A percentile compares a stretch with the other conserved stretches of the same genome.
These are phyloP conservation scores for Coptodon bakossiorum DNA, from an alignment of 2,113 vertebrate genomes.

Conservation along the genomic window DNA sequence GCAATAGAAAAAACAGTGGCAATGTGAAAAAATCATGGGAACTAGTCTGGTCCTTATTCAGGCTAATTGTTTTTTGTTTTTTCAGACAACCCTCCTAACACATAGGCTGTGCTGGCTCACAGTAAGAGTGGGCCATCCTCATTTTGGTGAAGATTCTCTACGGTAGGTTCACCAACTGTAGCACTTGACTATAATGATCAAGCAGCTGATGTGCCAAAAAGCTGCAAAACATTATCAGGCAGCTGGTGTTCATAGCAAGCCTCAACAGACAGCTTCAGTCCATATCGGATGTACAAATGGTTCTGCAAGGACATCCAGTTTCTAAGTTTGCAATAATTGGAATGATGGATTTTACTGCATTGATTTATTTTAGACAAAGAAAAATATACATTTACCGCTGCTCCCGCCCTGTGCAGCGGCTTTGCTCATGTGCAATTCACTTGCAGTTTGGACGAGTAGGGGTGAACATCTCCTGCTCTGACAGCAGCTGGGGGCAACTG, in stretches of 20 bases:
- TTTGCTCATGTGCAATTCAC: not conserved
- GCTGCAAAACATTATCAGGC: not conserved
- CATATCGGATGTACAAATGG: not conserved
- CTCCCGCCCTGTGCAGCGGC: not conserved
- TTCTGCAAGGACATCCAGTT: not conserved
- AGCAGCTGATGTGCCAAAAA: not conserved
- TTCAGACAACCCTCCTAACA: not conserved
- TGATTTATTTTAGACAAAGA: not conserved
- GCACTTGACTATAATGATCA: not conserved
- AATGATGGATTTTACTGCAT: not conserved
- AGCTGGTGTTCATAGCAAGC: not conserved
- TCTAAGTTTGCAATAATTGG: not conserved
- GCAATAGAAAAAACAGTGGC: too few relatives aligned
- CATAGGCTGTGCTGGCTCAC: not conserved
- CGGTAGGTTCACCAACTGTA: not conserved
- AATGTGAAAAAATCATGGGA: too few relatives aligned
- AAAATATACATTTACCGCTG: not conserved
- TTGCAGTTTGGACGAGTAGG: not conserved
- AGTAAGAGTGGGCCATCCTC: not conserved
- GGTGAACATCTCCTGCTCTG: not conserved
- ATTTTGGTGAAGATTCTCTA: not conserved
- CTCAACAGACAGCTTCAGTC: not conserved
- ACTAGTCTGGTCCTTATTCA: too few relatives aligned
- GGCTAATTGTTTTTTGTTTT: not conserved
- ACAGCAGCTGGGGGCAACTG: not conserved